Base-by-base conservation (phyloP, 1,140 invertebrate species). In the Hyles euphorbiae region DNA sequence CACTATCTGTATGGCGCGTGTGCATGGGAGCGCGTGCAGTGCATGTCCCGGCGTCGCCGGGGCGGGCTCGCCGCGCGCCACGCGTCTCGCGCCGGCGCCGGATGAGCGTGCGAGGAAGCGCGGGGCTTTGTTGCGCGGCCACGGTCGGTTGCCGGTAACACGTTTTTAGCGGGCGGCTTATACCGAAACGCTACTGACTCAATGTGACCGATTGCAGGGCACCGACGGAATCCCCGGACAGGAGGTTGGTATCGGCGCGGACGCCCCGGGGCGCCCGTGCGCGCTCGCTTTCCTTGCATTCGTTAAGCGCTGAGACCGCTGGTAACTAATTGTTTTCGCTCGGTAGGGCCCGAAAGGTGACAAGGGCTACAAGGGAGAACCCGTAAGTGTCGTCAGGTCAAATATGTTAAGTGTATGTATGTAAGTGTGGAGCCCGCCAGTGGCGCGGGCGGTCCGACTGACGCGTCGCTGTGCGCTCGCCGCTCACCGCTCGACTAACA, bases 161-260 rank as follows among this genome's bases (percentile, higher is more conserved):
- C 36, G 36, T 40, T 40, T 1, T 40, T 40, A 40, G 36, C 36
- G 36, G 36, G 36, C 36, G 36, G 36, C 36, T 5, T 40, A 40
- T 40, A 5, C 36, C 36, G 36, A 40, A 5, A 40, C 36, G 8
- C 4, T 40, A 40, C 36, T 40, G 36, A 40, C 8, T 8, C 4
- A 40, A 8, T 5, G n/a, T 48, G n/a, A 32, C 40, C 53, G 22
- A 90, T 93, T 92, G 78, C 92, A 97, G 96, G 96, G 96, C 70
- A 97, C 96, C 60, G 96, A 98, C 84, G 96, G 96, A 76, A 97
- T 97, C 81, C 96, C 96, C 76, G 96, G 96, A 74, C 92, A 93
- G 90, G 95, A 96, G 94, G 96, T 97, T 56, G 76, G 81, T 80
- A 58, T 7, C 56, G 33, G 6, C 22, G 34, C 44, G 22, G n/a